These are phyloP conservation scores for Rhogogaster chlorosoma DNA, from an alignment of 2,888 invertebrate genomes.

Conservation along the genomic window DNA sequence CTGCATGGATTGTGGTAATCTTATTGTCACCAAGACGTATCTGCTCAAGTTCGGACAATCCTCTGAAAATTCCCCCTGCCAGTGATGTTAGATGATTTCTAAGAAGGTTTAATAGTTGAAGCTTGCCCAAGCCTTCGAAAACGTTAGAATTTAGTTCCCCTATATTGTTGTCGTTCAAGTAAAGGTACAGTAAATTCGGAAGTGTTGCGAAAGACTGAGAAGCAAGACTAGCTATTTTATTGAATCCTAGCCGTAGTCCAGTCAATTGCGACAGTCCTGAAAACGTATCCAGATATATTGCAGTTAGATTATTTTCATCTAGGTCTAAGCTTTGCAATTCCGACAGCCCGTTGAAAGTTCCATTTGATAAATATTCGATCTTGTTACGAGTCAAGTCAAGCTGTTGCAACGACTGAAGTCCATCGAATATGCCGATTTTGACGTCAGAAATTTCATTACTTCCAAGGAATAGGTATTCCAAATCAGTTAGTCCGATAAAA, in stretches of 20 bases:
- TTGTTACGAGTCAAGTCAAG: conserved; percentile 73
- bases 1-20: neutral
- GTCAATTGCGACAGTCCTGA: neutral
- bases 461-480: neutral
- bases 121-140: neutral
- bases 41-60: neutral
- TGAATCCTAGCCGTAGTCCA: neutral
- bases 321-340: conserved; percentile 75
- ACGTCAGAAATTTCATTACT: neutral
- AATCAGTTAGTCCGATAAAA: neutral
- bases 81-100: neutral
- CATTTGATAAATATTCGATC: conserved; percentile 72
- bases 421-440: too few relatives aligned
- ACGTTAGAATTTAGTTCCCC: conserved; percentile 63
- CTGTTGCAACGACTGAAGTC: conserved; percentile 52
- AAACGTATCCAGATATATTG: conserved; percentile 63
- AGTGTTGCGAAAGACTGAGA: conserved; percentile 60
- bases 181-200: conserved; percentile 69
- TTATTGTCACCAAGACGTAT: neutral
- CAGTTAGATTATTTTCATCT: conserved; percentile 59
- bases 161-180: conserved; percentile 75
- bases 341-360: conserved; percentile 73
- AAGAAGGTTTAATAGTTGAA: neutral
- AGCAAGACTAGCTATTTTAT: neutral
- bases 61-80: neutral